These are phyloP conservation scores for Tinea pellionella DNA, from an alignment of 2,888 invertebrate species.

Conservation along the genomic window DNA sequence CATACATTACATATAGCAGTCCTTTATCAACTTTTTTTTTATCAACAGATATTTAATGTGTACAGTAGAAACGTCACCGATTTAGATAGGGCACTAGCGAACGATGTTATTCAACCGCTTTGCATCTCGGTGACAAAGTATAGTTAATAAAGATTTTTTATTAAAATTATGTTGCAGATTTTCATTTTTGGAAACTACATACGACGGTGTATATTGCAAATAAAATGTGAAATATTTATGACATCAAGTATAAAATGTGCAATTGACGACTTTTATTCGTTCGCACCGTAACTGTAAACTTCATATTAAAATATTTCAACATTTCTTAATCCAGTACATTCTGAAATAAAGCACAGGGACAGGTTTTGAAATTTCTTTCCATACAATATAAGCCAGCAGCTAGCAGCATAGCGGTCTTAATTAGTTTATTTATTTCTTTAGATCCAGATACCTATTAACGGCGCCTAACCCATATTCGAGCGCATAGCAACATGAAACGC, in stretches of 20 bases:
- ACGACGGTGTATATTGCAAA: not conserved
- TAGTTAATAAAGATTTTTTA: not conserved
- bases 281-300: not conserved
- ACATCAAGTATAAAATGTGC: not conserved
- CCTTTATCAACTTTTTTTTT: not conserved
- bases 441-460: no score
- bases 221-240: not conserved
- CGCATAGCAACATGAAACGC: not conserved
- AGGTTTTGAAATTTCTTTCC: not conserved
- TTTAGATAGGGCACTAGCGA: not conserved
- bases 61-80: not conserved
- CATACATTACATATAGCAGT: not conserved
- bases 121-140: not conserved
- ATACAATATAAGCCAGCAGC: not conserved
- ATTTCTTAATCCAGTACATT: not conserved
- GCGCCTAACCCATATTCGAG: not conserved
- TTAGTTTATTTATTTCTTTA: not conserved
- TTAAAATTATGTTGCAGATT: not conserved
- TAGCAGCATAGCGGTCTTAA: not conserved
- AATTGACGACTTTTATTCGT: constrained; percentile 5
- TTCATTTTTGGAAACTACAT: not conserved
- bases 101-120: not conserved
- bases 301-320: not conserved
- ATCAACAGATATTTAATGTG: not conserved
- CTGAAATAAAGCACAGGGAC: not conserved